Conservation (phyloP, 1,140 invertebrate species). For the Gonatopus flavifemur region DNA sequence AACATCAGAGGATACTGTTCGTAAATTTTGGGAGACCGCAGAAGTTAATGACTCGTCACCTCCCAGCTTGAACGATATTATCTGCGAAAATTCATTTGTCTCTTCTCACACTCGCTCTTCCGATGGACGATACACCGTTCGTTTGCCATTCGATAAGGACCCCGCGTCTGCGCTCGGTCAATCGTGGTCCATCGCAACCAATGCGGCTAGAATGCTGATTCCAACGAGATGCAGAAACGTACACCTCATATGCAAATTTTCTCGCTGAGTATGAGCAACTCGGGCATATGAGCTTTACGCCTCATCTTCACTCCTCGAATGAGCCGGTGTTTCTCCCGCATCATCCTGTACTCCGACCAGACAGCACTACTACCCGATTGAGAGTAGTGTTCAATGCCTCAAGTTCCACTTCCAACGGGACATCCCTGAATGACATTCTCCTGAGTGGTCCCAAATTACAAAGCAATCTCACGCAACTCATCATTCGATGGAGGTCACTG, state of each 20-base stretch:
- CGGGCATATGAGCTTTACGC: background rate
- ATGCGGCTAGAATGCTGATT: background rate
- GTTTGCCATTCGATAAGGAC: background rate
- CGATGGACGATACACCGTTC: slow-evolving; percentile 2
- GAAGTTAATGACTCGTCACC: background rate
- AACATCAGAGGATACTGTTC: too few relatives aligned
- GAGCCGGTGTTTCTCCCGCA: background rate
- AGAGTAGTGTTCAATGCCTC: slow-evolving; percentile 10
- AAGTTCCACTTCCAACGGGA: background rate
- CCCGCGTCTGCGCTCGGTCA: background rate
- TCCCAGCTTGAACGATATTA: background rate
- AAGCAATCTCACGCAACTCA: background rate
- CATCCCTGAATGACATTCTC: background rate
- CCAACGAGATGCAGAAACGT: background rate
- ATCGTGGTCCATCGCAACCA: background rate
- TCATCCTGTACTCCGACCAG: background rate
- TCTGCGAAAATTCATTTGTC: background rate
- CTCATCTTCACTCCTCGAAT: background rate
- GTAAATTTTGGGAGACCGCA: slow-evolving; percentile 8
- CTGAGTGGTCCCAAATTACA: background rate
- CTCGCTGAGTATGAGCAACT: background rate
- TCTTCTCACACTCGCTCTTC: background rate
- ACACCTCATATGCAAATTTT: background rate
- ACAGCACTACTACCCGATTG: background rate
- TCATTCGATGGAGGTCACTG: background rate